Base-by-base conservation (phyloP, 2,888 invertebrate species). In the Syrista parreyssii region DNA sequence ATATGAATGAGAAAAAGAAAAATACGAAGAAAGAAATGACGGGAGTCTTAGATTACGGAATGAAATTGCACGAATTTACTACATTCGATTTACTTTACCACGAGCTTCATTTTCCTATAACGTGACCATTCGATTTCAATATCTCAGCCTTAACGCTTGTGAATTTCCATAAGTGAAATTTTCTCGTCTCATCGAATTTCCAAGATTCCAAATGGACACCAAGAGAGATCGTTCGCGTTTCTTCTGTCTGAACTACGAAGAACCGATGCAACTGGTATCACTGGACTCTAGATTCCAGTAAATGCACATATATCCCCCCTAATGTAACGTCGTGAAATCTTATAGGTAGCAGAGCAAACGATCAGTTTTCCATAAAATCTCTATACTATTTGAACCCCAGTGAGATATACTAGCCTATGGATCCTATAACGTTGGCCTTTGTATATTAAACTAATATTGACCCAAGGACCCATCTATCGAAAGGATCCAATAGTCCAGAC, bases 371-470 rank as follows among this genome's bases (percentile, higher is more conserved):
- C 23, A 23, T 55, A 9, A 23, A 23, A 55, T 55, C 55, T 23
- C 55, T 55, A 55, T 55, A 23, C 55, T 23, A 55, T 55, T 55
- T 55, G 55, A 55, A 55, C 23, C 23, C 55, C 55, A 55, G 55
- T 55, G 23, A 2, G 9, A 55, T 55, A 55, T 55, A 55, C 6
- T 9, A 55, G 23, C 23, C 55, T 55, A 23, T 9, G 81, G 83
- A 84, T 82, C 82, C 81, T 82, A 86, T 85, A 85, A 80, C 80
- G 79, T 79, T 78, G 76, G 75, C 79, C 81, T 86, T 86, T 86
- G 84, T 85, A 83, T 84, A 84, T 86, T 82, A 82, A 84, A 84
- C 83, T 85, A 86, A 86, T 86, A 83, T 84, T 84, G 84, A 84
- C 82, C 81, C 78, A 82, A 82, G 80, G 82, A 80, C 78, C 82